These are phyloP conservation scores for Poecilia latipinna DNA, from an alignment of 2,113 vertebrate genomes.

Conservation along the genomic window DNA sequence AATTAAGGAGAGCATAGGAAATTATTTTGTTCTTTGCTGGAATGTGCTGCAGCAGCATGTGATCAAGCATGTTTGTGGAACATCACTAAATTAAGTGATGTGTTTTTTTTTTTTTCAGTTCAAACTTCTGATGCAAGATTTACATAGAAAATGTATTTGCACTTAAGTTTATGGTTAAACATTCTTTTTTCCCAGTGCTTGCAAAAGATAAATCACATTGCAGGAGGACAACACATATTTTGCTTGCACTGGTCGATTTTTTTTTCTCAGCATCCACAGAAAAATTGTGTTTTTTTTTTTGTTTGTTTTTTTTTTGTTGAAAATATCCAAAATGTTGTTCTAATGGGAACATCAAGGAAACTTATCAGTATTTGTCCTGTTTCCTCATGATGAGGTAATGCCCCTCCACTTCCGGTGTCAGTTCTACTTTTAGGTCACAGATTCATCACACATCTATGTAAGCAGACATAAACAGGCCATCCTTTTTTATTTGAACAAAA, in stretches of 20 bases:
- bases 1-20: neutral
- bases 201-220: neutral
- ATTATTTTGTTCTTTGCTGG: conserved; percentile 1
- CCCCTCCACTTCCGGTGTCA: too few species aligned
- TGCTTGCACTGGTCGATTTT: neutral
- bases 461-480: too few species aligned
- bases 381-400: too few species aligned
- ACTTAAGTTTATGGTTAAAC: neutral
- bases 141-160: neutral
- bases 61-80: neutral
- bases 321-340: too few species aligned
- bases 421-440: too few species aligned
- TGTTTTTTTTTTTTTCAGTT: conserved; percentile 12
- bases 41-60: conserved; percentile 27
- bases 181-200: neutral
- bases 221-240: neutral
- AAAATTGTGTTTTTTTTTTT: neutral
- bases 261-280: neutral
- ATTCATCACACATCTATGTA: too few species aligned
- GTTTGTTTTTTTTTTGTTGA: too few species aligned
- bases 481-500: too few species aligned
- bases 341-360: too few species aligned
- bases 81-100: conserved; percentile 8
- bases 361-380: too few species aligned
- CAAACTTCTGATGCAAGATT: conserved; percentile 2